Base-by-base conservation (phyloP, 2,797 vertebrate genomes). In the Merluccius polli region DNA sequence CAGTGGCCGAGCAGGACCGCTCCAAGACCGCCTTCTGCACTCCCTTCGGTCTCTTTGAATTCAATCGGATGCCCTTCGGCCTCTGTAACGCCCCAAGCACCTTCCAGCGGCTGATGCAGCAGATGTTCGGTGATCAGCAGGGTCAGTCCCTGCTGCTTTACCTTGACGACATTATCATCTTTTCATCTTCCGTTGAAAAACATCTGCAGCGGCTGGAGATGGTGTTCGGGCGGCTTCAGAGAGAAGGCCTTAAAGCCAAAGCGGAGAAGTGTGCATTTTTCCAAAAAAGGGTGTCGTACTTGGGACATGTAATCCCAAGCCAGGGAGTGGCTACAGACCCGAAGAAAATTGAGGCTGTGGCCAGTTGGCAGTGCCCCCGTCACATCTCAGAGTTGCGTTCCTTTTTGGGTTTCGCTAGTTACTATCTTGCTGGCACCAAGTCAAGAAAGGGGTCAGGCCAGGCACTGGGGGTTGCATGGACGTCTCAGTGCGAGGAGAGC, bases 211-310 rank as follows among this genome's bases (percentile, higher is more conserved):
- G 44, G 12, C n/a, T 59, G 52, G 52, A 24, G 2, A 18, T 59
- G 52, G 52, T 59, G 4, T 9, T 59, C 4, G n/a, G 52, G 9
- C 52, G 52, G 16, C 9, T 59, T 18, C 4, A 59, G 44, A 48
- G 44, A 2, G 44, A 48, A 18, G 44, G 44, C 11, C 44, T 48
- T 18, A 48, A 48, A 13, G 52, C 52, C 9, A 59, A 59, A 21
- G 4, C 11, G 4, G 52, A 59, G 52, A 75, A 70, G 24, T 69
- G 74, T 41, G 13, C 21, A 1, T 75, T 75, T 30, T 69, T 70
- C 2, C 1, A 75, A 30, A n/a, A 27, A 1, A 11, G 69, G 38
- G 74, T 75, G 0, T 5, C 27, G 2, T 75, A 69, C 65, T 27
- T 75, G 24, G 74, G 74, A 3, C 74, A 75, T 18, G 31, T 75